These are phyloP conservation scores for Heliconius hewitsoni DNA, from an alignment of 1,140 invertebrate genomes.

Conservation along the genomic window DNA sequence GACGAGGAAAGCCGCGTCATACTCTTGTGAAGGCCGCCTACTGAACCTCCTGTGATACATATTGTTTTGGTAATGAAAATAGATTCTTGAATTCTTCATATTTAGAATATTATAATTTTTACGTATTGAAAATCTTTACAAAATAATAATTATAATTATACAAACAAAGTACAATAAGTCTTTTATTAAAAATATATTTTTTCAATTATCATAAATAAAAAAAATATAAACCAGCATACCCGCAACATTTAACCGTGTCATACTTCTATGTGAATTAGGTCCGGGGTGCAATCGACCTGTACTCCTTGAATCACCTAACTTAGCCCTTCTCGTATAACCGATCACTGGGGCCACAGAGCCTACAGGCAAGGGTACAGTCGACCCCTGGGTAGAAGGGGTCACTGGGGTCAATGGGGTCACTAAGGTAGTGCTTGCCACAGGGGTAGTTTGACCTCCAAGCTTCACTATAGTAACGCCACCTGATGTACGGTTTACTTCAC, in stretches of 20 bases:
- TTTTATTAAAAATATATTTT: neutral
- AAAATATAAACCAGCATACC: constrained; percentile 56
- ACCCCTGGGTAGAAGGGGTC: constrained; percentile 26
- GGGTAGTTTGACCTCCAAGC: constrained; percentile 81
- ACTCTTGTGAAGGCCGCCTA: constrained; percentile 89
- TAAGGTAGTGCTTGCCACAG: constrained; percentile 17
- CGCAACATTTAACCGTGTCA: constrained; percentile 87
- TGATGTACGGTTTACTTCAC: constrained; percentile 85
- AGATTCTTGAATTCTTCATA: too few relatives aligned
- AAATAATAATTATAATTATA: too few relatives aligned
- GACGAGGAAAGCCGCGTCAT: constrained; percentile 90
- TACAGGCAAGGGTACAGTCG: constrained; percentile 27
- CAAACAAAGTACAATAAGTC: too few relatives aligned
- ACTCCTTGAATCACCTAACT: constrained; percentile 86
- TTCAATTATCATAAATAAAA: neutral
- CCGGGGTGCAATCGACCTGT: constrained; percentile 86
- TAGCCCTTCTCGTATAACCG: constrained; percentile 84
- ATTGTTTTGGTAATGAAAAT: neutral
- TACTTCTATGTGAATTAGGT: constrained; percentile 86
- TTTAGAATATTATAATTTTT: neutral
- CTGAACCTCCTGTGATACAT: constrained; percentile 82
- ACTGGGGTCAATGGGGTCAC: constrained; percentile 45
- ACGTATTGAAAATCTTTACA: neutral
- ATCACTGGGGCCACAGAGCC: constrained; percentile 46
- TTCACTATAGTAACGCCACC: constrained; percentile 89